Conservation (phyloP, 53 echinoderm and acorn worm species). For the Arbacia lixula region DNA sequence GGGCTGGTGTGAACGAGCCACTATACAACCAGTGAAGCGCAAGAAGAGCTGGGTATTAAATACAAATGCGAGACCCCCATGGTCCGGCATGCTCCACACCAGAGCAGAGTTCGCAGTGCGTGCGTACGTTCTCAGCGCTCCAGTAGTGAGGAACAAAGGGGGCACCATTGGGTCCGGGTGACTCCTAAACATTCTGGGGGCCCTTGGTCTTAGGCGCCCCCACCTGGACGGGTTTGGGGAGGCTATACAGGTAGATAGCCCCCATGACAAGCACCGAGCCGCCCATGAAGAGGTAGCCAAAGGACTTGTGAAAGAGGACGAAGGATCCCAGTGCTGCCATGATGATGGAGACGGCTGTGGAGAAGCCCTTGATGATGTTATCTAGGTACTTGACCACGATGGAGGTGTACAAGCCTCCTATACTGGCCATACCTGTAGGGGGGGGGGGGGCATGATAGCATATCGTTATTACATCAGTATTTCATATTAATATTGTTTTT, state of each 20-base stretch:
- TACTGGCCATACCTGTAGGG: slow-evolving; percentile 83
- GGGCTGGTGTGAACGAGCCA: too few species aligned
- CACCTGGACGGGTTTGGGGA: slow-evolving; percentile 70
- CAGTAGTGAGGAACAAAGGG: too few species aligned
- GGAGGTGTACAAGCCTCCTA: slow-evolving; percentile 94
- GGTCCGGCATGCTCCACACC: too few species aligned
- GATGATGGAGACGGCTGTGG: slow-evolving; percentile 92
- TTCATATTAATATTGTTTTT: too few species aligned
- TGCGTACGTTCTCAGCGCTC: too few species aligned
- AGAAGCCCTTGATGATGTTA: slow-evolving; percentile 99
- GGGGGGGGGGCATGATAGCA: too few species aligned
- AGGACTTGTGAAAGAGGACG: slow-evolving; percentile 73
- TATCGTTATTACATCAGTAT: too few species aligned
- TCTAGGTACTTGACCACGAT: slow-evolving; percentile 97
- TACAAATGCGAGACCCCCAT: too few species aligned
- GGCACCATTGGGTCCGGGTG: too few species aligned
- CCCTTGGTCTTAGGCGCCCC: background rate
- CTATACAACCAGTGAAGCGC: too few species aligned
- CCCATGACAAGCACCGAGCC: slow-evolving; percentile 78
- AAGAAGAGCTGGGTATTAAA: too few species aligned
- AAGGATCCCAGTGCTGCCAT: slow-evolving; percentile 86
- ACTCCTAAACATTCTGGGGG: slow-evolving; percentile 31
- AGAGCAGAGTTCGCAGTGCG: too few species aligned
- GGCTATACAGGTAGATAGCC: slow-evolving; percentile 91
- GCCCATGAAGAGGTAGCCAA: slow-evolving; percentile 67